These are phyloP conservation scores for Chiloscyllium punctatum DNA, from an alignment of 2,797 vertebrate species.

Conservation along the genomic window DNA sequence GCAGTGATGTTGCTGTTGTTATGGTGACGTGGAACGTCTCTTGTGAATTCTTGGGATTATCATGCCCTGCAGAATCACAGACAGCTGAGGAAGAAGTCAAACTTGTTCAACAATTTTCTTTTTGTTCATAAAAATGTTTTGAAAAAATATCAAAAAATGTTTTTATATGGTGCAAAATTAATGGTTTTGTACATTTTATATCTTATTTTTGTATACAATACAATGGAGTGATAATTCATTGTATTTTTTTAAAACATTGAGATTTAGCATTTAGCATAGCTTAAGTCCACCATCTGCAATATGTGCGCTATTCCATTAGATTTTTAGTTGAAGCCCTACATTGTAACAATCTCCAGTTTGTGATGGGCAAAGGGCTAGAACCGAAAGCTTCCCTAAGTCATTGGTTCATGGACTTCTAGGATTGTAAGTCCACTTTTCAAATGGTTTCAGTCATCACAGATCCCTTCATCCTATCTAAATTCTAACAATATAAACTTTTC, in stretches of 20 bases:
- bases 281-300: background rate
- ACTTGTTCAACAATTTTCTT: constrained; percentile 3
- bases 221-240: constrained; percentile 50
- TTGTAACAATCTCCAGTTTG: too few relatives aligned
- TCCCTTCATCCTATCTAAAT: background rate
- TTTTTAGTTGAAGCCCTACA: background rate
- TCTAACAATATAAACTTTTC: background rate
- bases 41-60: background rate
- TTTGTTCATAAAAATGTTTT: constrained; percentile 43
- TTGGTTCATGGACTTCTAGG: background rate
- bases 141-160: constrained; percentile 52
- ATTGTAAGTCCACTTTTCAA: background rate
- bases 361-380: background rate
- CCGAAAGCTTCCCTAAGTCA: background rate
- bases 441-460: background rate
- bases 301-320: background rate
- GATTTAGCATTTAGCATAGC: background rate
- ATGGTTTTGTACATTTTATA: constrained; percentile 60
- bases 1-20: background rate
- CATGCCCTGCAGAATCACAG: background rate
- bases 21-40: background rate
- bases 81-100: background rate
- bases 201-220: constrained; percentile 61
- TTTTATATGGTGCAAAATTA: constrained; percentile 57
- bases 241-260: constrained; percentile 53